A percentile compares a stretch with the other conserved stretches of the same genome.
Evolutionary conservation across 2,797 vertebrate genomes (phyloP).

Genomic region (Pristis pectinata): DNA sequence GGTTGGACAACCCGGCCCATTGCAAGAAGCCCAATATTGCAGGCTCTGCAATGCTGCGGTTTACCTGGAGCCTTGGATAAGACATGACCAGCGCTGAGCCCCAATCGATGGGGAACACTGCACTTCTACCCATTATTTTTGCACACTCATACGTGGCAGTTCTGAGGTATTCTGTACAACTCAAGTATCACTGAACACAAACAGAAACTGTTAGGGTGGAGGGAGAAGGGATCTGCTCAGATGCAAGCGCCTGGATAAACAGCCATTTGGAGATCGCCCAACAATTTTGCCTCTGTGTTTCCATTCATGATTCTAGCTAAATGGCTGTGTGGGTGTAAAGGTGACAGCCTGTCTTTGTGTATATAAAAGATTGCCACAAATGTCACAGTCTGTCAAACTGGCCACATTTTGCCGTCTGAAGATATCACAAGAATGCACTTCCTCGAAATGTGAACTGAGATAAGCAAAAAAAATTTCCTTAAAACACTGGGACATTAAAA

Average conservation of each 20-base stretch:
- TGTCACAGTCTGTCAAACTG: background rate
- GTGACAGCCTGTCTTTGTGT: background rate
- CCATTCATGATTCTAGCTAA: background rate
- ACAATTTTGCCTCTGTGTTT: background rate
- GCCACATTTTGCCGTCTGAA: background rate
- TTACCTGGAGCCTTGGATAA: too few species aligned
- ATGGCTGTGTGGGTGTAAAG: background rate
- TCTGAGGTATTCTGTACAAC: background rate
- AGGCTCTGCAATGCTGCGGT: too few species aligned
- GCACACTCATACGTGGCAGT: too few species aligned
- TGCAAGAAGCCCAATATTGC: too few species aligned
- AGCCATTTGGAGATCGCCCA: background rate
- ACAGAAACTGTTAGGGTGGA: background rate
- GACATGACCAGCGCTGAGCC: too few species aligned
- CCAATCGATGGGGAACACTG: too few species aligned
- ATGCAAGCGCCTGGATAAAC: too few species aligned
- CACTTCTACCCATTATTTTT: too few species aligned
- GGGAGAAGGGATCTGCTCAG: background rate
- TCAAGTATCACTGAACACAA: background rate
- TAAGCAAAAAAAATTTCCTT: background rate
- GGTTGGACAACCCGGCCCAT: too few species aligned
- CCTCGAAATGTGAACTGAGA: background rate
- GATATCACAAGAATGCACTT: background rate
- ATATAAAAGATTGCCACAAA: background rate
- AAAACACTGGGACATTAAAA: background rate